Conservation (phyloP, 2,888 invertebrate species). For the Quadroppia sp. region DNA sequence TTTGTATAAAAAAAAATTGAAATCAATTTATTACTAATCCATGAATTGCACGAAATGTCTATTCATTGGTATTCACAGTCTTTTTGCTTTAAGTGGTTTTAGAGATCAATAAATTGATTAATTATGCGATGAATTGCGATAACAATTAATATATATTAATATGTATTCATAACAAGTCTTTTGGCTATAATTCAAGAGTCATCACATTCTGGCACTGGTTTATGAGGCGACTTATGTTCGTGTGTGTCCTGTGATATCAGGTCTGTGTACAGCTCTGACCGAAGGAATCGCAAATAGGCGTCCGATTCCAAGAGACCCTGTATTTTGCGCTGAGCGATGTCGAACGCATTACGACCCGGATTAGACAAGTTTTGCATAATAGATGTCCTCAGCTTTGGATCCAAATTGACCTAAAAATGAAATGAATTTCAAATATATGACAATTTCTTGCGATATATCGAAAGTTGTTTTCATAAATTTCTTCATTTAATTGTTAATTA, state of each 20-base stretch:
- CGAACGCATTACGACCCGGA: slow-evolving; percentile 56
- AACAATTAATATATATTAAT: background rate
- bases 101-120: background rate
- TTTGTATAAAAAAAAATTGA: background rate
- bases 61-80: background rate
- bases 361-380: slow-evolving; percentile 53
- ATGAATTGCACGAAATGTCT: background rate
- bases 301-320: slow-evolving; percentile 59
- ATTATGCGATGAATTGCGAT: background rate
- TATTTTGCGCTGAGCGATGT: slow-evolving; percentile 58
- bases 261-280: slow-evolving; percentile 57
- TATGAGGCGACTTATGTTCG: background rate
- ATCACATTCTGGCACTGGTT: background rate
- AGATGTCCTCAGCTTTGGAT: slow-evolving; percentile 55
- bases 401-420: slow-evolving; percentile 57
- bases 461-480: no score
- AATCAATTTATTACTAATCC: background rate
- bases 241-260: slow-evolving; percentile 48
- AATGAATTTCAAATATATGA: slow-evolving; percentile 18
- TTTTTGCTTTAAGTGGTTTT: background rate
- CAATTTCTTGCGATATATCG: no score
- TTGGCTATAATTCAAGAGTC: slow-evolving; percentile 3
- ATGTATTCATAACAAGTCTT: no score
- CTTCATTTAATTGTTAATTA: no score
- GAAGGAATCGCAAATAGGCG: slow-evolving; percentile 58